Evolutionary conservation across 2,797 vertebrate species (phyloP).

Genomic region (Gobionotothen gibberifrons): DNA sequence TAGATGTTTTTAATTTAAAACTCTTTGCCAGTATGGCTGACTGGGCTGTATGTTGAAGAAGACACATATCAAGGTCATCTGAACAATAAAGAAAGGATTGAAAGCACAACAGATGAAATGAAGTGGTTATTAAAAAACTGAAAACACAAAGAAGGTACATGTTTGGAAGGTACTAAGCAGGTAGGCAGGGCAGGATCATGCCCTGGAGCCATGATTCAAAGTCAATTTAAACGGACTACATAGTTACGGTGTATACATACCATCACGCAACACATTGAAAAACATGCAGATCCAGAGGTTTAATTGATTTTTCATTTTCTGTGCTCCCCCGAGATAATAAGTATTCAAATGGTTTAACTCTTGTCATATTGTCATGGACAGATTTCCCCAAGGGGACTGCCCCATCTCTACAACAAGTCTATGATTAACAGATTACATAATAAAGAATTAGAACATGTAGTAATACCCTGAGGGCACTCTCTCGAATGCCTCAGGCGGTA

Average conservation of each 20-base stretch:
- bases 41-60: conserved; percentile 10
- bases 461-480: conserved; percentile 22
- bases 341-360: conserved; percentile 9
- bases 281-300: not conserved
- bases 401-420: conserved; percentile 7
- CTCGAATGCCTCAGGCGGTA: conserved; percentile 39
- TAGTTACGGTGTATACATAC: not conserved
- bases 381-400: conserved; percentile 14
- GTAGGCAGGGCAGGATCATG: not conserved
- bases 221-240: not conserved
- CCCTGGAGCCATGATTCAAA: not conserved
- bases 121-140: not conserved
- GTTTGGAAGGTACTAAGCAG: not conserved
- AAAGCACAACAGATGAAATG: not conserved
- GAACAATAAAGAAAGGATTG: not conserved
- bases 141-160: not conserved
- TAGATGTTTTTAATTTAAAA: conserved; percentile 20
- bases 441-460: conserved; percentile 45
- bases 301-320: not conserved
- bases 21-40: not conserved
- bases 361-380: conserved; percentile 18
- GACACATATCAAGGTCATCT: conserved; percentile 1
- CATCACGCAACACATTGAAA: not conserved
- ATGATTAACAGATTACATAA: conserved; percentile 40
- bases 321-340: conserved; percentile 1